Base-by-base conservation (phyloP, 2,113 vertebrate species). In the Tonatia bakeri region DNA sequence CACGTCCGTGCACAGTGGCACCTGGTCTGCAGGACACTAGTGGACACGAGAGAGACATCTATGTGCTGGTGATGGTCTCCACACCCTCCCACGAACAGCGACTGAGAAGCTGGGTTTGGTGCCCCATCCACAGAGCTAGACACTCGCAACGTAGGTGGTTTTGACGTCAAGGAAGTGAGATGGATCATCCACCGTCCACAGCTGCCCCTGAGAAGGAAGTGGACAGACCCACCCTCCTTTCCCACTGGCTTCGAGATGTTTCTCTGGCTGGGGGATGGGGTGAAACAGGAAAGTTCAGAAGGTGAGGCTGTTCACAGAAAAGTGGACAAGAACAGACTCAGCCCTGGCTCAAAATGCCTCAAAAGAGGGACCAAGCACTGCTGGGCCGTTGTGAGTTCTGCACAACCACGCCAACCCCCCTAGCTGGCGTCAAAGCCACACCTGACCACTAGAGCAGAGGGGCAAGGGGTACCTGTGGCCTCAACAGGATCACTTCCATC, bases 311-410 rank as follows among this genome's bases (percentile, higher is more conserved):
- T 40, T 61, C 38, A 20, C 0, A 6, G 59, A 15, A 82, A 56
- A 54, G 28, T 8, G 1, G 33, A 38, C 4, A 73, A 47, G 22
- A 26, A 22, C 24, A 14, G 24, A 65, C 7, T 9, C 45, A 50
- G 50, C 22, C 20, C n/a, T 11, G 4, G 54, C 31, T 4, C 64
- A 54, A n/a, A 87, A 33, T 12, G 61, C 64, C n/a, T 84, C 64
- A 7, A 17, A 16, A 20, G 0, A 91, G 28, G 40, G 45, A 15
- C 6, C 13, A n/a, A 13, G 22, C 0, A 38, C 1, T 1, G 20
- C 10, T 17, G 6, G 3, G 80, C 40, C 36, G 10, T 12, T 13
- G 15, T 20, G 83, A 65, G 19, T 11, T 54, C 47, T 16, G 40
- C 52, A 52, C 20, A 22, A 38, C 5, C 20, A 38, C 5, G 3